Conservation (phyloP, 2,888 invertebrate species). For the Lobophora halterata region DNA sequence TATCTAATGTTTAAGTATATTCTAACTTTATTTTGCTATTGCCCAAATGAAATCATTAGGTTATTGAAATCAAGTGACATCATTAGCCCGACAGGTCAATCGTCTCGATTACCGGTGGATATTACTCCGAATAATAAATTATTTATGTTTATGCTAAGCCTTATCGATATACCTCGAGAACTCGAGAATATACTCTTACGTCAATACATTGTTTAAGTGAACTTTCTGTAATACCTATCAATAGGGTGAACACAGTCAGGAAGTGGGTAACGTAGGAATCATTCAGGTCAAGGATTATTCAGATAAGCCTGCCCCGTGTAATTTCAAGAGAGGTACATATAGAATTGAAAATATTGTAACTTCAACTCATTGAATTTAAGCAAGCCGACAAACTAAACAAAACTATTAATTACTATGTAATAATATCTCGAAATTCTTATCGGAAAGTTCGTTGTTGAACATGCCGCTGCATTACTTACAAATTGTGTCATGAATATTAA, state of each 20-base stretch:
- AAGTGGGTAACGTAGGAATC: slow-evolving; percentile 42
- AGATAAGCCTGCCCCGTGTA: slow-evolving; percentile 10
- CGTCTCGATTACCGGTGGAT: slow-evolving; percentile 26
- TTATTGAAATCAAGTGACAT: slow-evolving; percentile 25
- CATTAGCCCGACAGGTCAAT: slow-evolving; percentile 34
- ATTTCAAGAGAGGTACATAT: no score
- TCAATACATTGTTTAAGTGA: slow-evolving; percentile 52
- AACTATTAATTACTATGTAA: no score
- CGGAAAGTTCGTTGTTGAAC: slow-evolving; percentile 3
- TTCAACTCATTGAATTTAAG: no score
- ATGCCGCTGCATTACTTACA: slow-evolving; percentile 30
- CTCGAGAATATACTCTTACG: no score
- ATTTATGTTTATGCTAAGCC: slow-evolving; percentile 36
- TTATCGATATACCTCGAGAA: slow-evolving; percentile 41
- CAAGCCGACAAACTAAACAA: no score
- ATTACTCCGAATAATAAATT: slow-evolving; percentile 23
- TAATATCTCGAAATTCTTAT: no score
- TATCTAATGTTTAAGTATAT: no score
- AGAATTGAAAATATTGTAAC: no score
- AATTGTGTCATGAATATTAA: slow-evolving; percentile 61
- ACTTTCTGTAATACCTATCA: slow-evolving; percentile 36
- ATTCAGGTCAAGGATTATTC: slow-evolving; percentile 32
- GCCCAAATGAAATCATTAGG: slow-evolving; percentile 20
- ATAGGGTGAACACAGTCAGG: slow-evolving; percentile 36
- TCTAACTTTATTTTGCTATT: slow-evolving; percentile 4